phyloP scores from a whole-genome alignment of 2,888 invertebrate genomes.

The Halictus quadricinctus region DNA sequence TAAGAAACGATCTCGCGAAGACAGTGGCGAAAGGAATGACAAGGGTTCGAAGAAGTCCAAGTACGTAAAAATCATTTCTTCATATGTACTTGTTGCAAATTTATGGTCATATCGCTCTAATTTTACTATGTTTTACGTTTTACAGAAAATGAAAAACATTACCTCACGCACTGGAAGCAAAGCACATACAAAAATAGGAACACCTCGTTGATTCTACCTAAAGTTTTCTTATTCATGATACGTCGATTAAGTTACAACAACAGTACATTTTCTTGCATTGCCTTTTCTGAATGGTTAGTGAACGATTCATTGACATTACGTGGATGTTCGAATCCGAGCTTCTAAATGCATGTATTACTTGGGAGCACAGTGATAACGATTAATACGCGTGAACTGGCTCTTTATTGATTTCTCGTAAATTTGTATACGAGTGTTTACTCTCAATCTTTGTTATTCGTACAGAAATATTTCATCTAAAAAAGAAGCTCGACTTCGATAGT shows the following conservation, averaged over 20 bases:
- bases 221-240: constrained; percentile 64
- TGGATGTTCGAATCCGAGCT: constrained; percentile 29
- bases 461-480: constrained; percentile 54
- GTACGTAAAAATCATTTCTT: constrained; percentile 77
- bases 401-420: constrained; percentile 38
- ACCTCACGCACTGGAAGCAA: constrained; percentile 39
- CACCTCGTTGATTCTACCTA: constrained; percentile 59
- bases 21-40: constrained; percentile 87
- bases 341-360: background rate
- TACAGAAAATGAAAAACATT: constrained; percentile 68
- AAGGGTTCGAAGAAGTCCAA: constrained; percentile 88
- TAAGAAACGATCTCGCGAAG: constrained; percentile 90
- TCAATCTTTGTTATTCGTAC: constrained; percentile 46
- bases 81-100: background rate
- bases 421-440: constrained; percentile 39
- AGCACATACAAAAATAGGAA: constrained; percentile 62
- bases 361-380: constrained; percentile 21
- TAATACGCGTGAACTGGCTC: constrained; percentile 27
- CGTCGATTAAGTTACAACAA: constrained; percentile 50
- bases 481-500: constrained; percentile 40
- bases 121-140: background rate
- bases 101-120: background rate
- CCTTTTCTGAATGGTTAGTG: constrained; percentile 38
- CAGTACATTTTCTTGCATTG: constrained; percentile 72
- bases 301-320: constrained; percentile 40